These are phyloP conservation scores for Australoheros scitulus DNA, from an alignment of 2,113 vertebrate genomes.

Conservation along the genomic window DNA sequence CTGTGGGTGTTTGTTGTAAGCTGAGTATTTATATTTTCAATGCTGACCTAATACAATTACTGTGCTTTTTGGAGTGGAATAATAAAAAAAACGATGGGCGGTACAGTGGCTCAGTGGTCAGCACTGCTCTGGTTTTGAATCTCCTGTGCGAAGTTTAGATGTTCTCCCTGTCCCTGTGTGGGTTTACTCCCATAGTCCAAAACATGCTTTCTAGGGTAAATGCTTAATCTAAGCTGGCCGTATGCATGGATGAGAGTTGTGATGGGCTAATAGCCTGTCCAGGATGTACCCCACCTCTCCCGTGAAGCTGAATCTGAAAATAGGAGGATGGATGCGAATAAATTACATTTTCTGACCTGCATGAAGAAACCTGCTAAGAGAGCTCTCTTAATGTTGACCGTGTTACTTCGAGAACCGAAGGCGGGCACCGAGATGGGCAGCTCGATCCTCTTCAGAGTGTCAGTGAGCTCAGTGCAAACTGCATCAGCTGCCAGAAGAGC, in stretches of 20 bases:
- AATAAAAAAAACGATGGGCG: background rate
- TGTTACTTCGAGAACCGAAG: slow-evolving; percentile 85
- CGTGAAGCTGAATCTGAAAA: background rate
- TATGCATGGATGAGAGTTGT: background rate
- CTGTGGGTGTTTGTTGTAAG: background rate
- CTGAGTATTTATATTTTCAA: background rate
- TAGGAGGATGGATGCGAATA: background rate
- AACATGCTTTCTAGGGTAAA: background rate
- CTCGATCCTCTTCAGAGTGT: slow-evolving; percentile 85
- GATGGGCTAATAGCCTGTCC: background rate
- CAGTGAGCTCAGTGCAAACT: slow-evolving; percentile 80
- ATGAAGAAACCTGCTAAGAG: slow-evolving; percentile 92
- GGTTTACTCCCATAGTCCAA: background rate
- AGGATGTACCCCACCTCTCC: background rate
- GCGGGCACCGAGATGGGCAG: slow-evolving; percentile 85
- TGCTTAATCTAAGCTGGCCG: background rate
- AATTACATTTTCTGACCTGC: slow-evolving; percentile 77
- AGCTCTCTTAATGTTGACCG: slow-evolving; percentile 83
- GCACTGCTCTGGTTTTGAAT: too few relatives aligned
- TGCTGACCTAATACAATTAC: background rate
- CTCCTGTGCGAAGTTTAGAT: too few relatives aligned
- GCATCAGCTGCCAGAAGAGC: slow-evolving; percentile 82
- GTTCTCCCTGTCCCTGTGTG: too few relatives aligned
- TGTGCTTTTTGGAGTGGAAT: background rate
- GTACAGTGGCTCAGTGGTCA: too few relatives aligned